Evolutionary conservation across 2,888 invertebrate species (phyloP), one percentile per base, ranked within the genome.

Genomic region (Vesta saturnalis): DNA sequence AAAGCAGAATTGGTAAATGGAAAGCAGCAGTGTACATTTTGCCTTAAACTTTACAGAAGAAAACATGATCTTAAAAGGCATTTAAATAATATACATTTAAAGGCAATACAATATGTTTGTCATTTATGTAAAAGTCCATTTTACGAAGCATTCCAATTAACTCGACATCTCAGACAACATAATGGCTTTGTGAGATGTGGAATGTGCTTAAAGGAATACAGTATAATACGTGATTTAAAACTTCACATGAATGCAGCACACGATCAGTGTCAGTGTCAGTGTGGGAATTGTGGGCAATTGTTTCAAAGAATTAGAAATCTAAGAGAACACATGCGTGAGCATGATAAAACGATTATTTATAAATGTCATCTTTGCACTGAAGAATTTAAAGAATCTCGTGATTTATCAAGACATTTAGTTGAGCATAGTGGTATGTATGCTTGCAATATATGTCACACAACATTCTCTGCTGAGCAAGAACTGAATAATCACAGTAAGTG

Each of bases 351-450:
- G 3, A 69, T 74, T 8, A 56, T 71, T 22, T 76, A 74, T 52
- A 73, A 69, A 43, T 76, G 76, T 61, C 75, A 74, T 49, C 15
- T 73, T 22, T 76, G 76, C 61, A 52, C 57, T 6, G 68, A 72
- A 39, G 58, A 68, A 49, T 75, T 75, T 46, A 63, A 54, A 16
- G 73, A 76, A 49, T 73, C 68, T 22, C 65, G 71, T 1, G 72
- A 71, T n/a, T 61, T 75, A 22, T 71, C 69, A 0, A 73, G 64
- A 22, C 76, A 76, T 56, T 47, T 76, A 16, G 68, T 70, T 6
- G 75, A 70, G 47, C 76, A 76, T 54, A 70, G 68, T 15, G 72
- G 74, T 1, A 61, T 71, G 67, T 70, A 72, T 43, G 56, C 71
- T 6, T 75, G 75, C 60, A 54, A 46, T 23, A 47, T 55, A 21